Base-by-base conservation (phyloP, 1,140 invertebrate genomes). In the Daktulosphaira vitifoliae region DNA sequence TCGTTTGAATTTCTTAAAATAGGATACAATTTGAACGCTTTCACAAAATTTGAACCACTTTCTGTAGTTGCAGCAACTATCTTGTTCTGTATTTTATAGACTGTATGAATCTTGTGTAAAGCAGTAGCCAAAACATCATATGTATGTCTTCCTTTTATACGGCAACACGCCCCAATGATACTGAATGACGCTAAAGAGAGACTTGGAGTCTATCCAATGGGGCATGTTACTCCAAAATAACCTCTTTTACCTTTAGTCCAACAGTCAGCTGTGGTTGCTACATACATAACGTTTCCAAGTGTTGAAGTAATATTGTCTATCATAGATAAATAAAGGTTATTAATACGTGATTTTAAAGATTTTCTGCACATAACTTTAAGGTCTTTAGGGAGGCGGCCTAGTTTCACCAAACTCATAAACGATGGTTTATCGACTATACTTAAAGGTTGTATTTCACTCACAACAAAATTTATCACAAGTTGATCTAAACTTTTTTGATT, bases 41-140 rank as follows among this genome's bases (percentile, higher is more conserved):
- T 50, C 2, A 50, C 29, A 53, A 53, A 53, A 53, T 53, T 33
- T 18, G 26, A 37, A 15, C 51, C 26, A 38, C 18, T 38, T 20
- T 51, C 51, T 53, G 51, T 53, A 16, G 51, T 52, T 33, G 26
- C 18, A 16, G 50, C 26, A 52, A 52, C 50, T 23, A 52, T 52
- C n/a, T 52, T 29, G 7, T 52, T 52, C 18, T 52, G 50, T 33
- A 52, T 52, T 52, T 52, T 52, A 52, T 52, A 52, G 6, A n/a
- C 11, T 9, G 50, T 33, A 52, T 52, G 16, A 33, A 52, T 52
- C n/a, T 52, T 52, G 25, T 29, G n/a, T 15, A 51, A 51, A 51
- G 25, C 25, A 51, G 49, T 51, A 51, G 25, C 25, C 13, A 51
- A 16, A 51, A 48, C 46, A 48, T 48, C 20, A 23, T 48, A 48